Conservation (phyloP, 35 echinoderm and acorn worm genomes). For the Apostichopus californicus region DNA sequence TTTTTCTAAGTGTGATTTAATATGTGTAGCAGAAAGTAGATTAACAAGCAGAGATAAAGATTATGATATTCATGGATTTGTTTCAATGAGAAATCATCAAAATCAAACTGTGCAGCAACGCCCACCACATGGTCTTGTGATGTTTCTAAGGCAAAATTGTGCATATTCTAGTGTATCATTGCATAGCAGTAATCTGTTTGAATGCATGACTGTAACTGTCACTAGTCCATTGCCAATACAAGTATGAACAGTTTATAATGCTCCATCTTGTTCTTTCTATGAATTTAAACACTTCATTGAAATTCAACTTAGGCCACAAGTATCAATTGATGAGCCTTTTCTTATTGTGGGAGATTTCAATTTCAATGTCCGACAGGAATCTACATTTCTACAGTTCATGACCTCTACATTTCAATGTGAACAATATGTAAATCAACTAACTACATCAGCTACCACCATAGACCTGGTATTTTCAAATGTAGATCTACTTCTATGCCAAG, state of each 20-base stretch:
- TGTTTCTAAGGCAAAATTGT: neutral
- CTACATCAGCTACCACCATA: constrained; percentile 13
- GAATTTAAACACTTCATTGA: neutral
- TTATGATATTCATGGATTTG: neutral
- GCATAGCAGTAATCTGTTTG: neutral
- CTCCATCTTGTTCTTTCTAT: neutral
- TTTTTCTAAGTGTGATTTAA: neutral
- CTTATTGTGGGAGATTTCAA: neutral
- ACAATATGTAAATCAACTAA: neutral
- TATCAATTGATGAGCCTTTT: neutral
- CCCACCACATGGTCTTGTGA: neutral
- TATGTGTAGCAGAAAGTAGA: constrained; percentile 20
- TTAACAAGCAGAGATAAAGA: neutral
- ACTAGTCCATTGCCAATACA: neutral
- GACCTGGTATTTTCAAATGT: neutral
- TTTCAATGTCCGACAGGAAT: neutral
- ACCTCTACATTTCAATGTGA: constrained; percentile 11
- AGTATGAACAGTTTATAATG: neutral
- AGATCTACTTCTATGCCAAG: neutral
- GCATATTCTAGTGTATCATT: no score
- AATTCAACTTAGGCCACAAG: neutral
- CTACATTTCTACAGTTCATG: neutral
- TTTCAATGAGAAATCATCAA: neutral
- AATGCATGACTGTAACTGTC: neutral
- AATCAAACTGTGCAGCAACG: neutral